Evolutionary conservation across 2,797 vertebrate genomes (phyloP).

Genomic region (Falco berigora): DNA sequence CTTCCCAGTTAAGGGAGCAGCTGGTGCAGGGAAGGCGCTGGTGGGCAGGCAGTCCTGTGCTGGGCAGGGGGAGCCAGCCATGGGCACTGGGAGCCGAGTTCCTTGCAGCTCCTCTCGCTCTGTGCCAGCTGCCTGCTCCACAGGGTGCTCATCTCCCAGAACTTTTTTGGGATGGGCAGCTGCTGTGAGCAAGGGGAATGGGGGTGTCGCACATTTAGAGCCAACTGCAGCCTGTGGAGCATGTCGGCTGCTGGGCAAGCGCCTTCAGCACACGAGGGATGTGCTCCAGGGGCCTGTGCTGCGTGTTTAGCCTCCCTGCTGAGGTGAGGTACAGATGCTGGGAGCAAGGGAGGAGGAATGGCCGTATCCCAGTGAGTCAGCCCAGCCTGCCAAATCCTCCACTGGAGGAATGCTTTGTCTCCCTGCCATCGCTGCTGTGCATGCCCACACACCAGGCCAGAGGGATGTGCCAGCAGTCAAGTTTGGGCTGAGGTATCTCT

Average conservation of each 20-base stretch:
- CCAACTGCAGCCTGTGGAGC: neutral
- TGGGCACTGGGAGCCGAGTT: neutral
- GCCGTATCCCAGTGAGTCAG: neutral
- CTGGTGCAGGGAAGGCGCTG: rapidly evolving
- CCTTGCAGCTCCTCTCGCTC: neutral
- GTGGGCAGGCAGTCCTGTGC: too few species aligned
- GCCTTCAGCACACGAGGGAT: rapidly evolving
- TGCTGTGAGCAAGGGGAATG: neutral
- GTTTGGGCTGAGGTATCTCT: neutral
- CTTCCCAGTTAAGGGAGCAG: neutral
- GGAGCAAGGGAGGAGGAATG: neutral
- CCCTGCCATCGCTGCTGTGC: neutral
- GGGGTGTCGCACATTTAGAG: rapidly evolving
- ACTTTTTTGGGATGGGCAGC: neutral
- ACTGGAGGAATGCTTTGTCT: neutral
- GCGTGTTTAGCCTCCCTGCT: neutral
- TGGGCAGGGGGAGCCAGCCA: neutral
- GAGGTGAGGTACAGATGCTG: neutral
- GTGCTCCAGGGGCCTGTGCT: rapidly evolving
- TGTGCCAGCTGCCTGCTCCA: neutral
- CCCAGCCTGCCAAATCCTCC: neutral
- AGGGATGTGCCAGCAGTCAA: neutral
- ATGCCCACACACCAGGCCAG: neutral
- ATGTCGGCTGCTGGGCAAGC: neutral
- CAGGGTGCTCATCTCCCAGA: neutral